Percentiles rank a stretch among this genome's conserved stretches.
These are phyloP conservation scores for Naso thynnoides DNA, from an alignment of 2,797 vertebrate genomes.

Conservation along the genomic window DNA sequence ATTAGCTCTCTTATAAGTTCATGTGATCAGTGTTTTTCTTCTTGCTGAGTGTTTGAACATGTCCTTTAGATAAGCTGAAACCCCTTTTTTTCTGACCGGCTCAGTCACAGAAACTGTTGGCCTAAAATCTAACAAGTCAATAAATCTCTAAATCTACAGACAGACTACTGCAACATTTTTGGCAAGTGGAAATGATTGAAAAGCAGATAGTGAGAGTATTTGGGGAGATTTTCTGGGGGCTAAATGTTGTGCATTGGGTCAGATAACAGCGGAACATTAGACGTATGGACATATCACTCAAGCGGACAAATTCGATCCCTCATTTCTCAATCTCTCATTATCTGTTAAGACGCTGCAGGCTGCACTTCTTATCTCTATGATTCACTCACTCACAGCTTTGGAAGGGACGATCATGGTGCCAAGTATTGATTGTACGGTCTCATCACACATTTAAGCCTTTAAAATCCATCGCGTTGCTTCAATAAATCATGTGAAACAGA, in stretches of 20 bases:
- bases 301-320: conserved; percentile 28
- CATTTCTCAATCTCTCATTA: conserved; percentile 38
- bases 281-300: conserved; percentile 22
- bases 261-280: conserved; percentile 18
- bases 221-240: conserved; percentile 6
- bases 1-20: conserved; percentile 25
- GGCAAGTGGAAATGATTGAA: not conserved
- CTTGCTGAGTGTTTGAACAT: conserved; percentile 13
- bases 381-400: conserved; percentile 31
- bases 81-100: not conserved
- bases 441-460: conserved; percentile 16
- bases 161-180: not conserved
- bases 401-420: conserved; percentile 12
- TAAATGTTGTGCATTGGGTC: not conserved
- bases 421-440: conserved; percentile 22
- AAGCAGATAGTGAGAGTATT: not conserved
- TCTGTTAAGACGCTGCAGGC: conserved; percentile 35
- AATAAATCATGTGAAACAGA: not conserved
- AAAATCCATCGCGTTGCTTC: not conserved
- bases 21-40: conserved; percentile 17
- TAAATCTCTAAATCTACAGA: not conserved
- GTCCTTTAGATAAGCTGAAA: not conserved
- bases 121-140: not conserved
- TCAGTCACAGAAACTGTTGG: not conserved
- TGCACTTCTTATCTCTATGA: conserved; percentile 44